Base-by-base conservation (phyloP, 1,140 invertebrate species). In the Pseudachorutes palmiensis region DNA sequence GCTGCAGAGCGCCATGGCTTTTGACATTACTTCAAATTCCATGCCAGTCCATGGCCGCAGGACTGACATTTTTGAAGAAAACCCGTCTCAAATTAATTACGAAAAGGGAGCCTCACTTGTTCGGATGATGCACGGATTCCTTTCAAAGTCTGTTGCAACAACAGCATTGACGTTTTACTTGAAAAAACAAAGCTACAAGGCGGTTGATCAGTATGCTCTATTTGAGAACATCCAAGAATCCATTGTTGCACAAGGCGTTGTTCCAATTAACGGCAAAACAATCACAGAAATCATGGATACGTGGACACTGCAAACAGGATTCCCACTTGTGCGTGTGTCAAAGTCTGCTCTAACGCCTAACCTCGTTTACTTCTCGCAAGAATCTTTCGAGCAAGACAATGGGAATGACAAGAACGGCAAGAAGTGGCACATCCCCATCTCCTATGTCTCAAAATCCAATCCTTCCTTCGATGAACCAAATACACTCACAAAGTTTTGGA, bases 221-320 rank as follows among this genome's bases (percentile, higher is more conserved):
- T 91, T 87, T 83, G 64, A 78, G 0, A 81, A 84, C 1, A 82
- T 92, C 72, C 82, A 83, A 0, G 75, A 77, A 28, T 76, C 80
- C 66, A 81, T 81, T 0, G 79, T 80, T 2, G 67, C 2, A 16
- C 45, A 69, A 33, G 29, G 36, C 16, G 33, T 28, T 41, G 5
- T 66, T 1, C 62, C 65, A 28, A 5, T 5, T 5, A 26, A 49
- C 5, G 51, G 60, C 2, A 31, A 33, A 1, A 67, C 78, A 51
- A 79, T 92, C 0, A 84, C 84, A 62, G 76, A 80, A 1, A 85
- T 92, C 36, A 89, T 94, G 88, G 85, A 90, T 72, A 85, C 86
- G 0, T 94, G 91, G 91, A 89, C 87, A 0, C 77, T 82, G 0
- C 88, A 92, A 75, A 79, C 87, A n/a, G 90, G 91, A 1, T 93